These are phyloP conservation scores for Therioaphis trifolii DNA, from an alignment of 2,888 invertebrate species.

Conservation along the genomic window DNA sequence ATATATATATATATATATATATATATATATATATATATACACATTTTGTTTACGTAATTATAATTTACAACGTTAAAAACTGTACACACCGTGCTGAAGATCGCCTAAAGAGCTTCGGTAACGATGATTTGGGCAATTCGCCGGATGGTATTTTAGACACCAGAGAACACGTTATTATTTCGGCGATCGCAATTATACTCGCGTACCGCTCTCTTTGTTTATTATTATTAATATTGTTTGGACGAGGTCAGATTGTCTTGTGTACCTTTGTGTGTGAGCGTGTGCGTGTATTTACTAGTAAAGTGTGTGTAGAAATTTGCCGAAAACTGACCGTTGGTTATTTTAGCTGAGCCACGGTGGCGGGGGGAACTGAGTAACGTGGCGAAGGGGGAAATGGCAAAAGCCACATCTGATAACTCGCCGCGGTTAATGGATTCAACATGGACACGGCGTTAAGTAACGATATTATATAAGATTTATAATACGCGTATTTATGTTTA, in stretches of 20 bases:
- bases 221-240: neutral
- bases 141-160: neutral
- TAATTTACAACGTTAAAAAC: too few relatives aligned
- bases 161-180: neutral
- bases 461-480: conserved; percentile 4
- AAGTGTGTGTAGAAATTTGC: too few relatives aligned
- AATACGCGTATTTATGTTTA: neutral
- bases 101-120: neutral
- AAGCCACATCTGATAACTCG: conserved; percentile 21
- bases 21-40: too few relatives aligned
- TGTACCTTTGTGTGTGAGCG: neutral
- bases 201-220: neutral
- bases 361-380: neutral
- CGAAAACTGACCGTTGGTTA: conserved; percentile 24
- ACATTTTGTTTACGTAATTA: too few relatives aligned
- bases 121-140: neutral
- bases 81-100: too few relatives aligned
- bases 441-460: conserved; percentile 41
- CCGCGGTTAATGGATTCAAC: conserved; percentile 47
- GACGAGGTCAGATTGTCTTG: conserved; percentile 8
- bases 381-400: neutral
- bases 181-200: neutral
- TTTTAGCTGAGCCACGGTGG: neutral
- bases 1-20: too few relatives aligned
- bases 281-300: neutral